Evolutionary conservation across 2,113 vertebrate genomes (phyloP).

Genomic region (Cyphomyrus discorhynchus): DNA sequence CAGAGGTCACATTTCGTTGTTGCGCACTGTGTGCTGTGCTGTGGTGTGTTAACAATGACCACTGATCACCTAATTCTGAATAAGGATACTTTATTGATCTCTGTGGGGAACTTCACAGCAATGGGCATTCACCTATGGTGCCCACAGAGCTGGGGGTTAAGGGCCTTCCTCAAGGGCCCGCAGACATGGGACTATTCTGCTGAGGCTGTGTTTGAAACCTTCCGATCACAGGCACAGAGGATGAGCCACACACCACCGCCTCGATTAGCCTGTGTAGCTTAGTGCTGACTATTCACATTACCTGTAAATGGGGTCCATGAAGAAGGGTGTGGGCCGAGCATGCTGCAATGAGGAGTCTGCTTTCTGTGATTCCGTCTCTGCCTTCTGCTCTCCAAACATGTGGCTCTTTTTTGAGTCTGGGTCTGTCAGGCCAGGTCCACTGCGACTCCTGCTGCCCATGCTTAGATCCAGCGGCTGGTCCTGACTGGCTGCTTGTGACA

Average conservation of each 20-base stretch:
- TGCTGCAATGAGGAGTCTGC: constrained; percentile 84
- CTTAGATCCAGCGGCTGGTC: constrained; percentile 95
- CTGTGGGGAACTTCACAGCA: not conserved
- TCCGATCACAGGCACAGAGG: not conserved
- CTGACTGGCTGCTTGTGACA: constrained; percentile 63
- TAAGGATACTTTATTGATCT: not conserved
- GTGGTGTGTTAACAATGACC: too few species aligned
- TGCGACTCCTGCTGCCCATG: constrained; percentile 79
- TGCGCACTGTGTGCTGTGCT: too few species aligned
- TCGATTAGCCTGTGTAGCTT: not conserved
- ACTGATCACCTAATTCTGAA: too few species aligned
- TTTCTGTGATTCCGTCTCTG: constrained; percentile 65
- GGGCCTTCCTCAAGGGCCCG: not conserved
- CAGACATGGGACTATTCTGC: not conserved
- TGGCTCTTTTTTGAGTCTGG: constrained; percentile 67
- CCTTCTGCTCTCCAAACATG: constrained; percentile 77
- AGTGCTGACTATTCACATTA: constrained; percentile 58
- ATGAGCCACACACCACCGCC: not conserved
- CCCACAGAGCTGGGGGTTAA: not conserved
- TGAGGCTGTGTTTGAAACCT: not conserved
- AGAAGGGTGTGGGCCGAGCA: constrained; percentile 91
- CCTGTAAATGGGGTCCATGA: constrained; percentile 99
- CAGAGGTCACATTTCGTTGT: too few species aligned
- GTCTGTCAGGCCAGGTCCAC: constrained; percentile 63
- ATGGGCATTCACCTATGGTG: not conserved